Evolutionary conservation across 2,888 invertebrate species (phyloP).

Genomic region (Drosophila anceps): DNA sequence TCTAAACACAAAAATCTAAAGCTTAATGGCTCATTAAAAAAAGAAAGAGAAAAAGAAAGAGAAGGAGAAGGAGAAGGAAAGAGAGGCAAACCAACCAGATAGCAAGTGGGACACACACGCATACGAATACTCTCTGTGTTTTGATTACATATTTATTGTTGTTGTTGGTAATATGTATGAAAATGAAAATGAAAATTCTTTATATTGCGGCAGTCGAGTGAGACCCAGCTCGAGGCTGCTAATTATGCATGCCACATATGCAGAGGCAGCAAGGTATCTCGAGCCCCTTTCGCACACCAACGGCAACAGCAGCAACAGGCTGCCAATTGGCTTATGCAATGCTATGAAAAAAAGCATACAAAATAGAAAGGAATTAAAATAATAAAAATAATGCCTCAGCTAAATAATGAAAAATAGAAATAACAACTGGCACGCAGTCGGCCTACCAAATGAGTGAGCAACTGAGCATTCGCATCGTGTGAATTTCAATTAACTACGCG

Average conservation of each 20-base stretch:
- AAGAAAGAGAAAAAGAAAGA: constrained; percentile 43
- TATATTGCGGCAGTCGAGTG: constrained; percentile 41
- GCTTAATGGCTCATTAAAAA: constrained; percentile 79
- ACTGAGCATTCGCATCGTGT: constrained; percentile 75
- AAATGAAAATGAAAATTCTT: constrained; percentile 72
- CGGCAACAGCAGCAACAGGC: constrained; percentile 59
- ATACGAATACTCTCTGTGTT: constrained; percentile 35
- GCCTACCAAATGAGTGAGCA: constrained; percentile 77
- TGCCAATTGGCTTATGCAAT: constrained; percentile 61
- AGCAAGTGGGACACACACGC: constrained; percentile 51
- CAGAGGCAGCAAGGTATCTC: constrained; percentile 34
- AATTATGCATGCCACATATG: constrained; percentile 79
- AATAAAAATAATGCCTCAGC: constrained; percentile 73
- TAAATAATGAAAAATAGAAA: constrained; percentile 54
- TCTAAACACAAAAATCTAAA: constrained; percentile 75
- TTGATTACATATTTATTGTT: constrained; percentile 80
- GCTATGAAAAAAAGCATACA: constrained; percentile 12
- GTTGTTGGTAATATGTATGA: constrained; percentile 67
- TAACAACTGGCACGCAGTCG: constrained; percentile 61
- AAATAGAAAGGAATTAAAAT: constrained; percentile 75
- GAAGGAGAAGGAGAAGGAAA: constrained; percentile 2
- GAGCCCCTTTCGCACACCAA: background rate
- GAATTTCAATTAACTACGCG: constrained; percentile 81
- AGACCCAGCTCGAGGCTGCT: constrained; percentile 61
- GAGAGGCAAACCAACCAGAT: constrained; percentile 4